Conservation (phyloP, 2,113 vertebrate species). For the Podiceps cristatus region DNA sequence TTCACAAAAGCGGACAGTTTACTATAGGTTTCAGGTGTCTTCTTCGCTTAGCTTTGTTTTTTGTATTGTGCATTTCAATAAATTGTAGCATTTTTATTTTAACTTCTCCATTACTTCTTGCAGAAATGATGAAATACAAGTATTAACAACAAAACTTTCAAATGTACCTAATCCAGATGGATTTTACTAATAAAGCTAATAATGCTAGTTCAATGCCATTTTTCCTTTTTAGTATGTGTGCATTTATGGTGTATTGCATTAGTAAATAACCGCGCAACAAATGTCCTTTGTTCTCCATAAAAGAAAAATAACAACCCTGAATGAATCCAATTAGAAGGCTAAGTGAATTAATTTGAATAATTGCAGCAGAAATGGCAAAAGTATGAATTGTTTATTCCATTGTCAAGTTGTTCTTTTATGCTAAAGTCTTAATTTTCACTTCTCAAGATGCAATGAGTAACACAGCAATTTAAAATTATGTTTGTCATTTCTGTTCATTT, state of each 20-base stretch:
- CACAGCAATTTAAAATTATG: neutral
- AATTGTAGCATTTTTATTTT: neutral
- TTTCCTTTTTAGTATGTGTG: neutral
- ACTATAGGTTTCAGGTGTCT: neutral
- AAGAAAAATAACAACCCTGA: neutral
- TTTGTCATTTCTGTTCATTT: constrained; percentile 7
- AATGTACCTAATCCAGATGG: neutral
- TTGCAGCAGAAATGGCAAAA: neutral
- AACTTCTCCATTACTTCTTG: neutral
- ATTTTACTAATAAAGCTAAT: neutral
- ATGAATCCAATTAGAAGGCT: constrained; percentile 27
- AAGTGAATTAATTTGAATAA: constrained; percentile 8
- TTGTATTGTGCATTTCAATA: neutral
- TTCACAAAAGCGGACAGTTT: neutral
- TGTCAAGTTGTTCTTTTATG: neutral
- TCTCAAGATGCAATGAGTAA: neutral
- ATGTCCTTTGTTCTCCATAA: neutral
- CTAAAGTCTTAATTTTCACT: neutral
- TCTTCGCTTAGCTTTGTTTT: neutral
- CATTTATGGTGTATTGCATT: neutral
- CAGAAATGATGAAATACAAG: neutral
- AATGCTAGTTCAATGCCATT: neutral
- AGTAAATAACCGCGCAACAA: constrained; percentile 3
- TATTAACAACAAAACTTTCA: neutral
- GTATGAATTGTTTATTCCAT: neutral